Evolutionary conservation across 2,113 vertebrate species (phyloP).

Genomic region (Sceloporus tristichus): DNA sequence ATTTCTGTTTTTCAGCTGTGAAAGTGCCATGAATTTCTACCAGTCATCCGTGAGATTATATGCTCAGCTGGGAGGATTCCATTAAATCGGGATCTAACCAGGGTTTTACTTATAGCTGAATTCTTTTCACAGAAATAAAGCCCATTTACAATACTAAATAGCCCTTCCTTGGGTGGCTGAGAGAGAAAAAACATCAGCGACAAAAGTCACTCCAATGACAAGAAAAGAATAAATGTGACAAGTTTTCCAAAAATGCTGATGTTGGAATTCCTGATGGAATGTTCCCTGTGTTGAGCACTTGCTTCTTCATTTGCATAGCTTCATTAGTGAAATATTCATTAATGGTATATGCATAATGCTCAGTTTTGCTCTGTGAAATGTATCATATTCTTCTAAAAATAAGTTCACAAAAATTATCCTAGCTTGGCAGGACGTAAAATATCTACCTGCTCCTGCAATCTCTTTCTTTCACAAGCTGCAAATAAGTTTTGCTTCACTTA

Average conservation of each 20-base stretch:
- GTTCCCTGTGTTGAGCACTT: conserved; percentile 19
- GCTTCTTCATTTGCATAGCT: conserved; percentile 36
- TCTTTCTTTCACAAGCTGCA: conserved; percentile 37
- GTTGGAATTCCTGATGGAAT: neutral
- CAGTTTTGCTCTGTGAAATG: conserved; percentile 44
- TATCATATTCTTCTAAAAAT: conserved; percentile 53
- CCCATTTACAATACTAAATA: neutral
- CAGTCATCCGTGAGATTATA: conserved; percentile 6
- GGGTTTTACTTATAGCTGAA: neutral
- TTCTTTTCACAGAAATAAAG: neutral
- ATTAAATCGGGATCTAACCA: neutral
- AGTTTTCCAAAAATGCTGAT: neutral
- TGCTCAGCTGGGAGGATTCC: neutral
- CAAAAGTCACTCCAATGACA: neutral
- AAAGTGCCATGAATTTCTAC: neutral
- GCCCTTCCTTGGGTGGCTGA: neutral
- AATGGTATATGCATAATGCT: conserved; percentile 53
- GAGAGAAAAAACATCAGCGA: neutral
- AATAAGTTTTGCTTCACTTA: conserved; percentile 21
- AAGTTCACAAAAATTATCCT: conserved; percentile 34
- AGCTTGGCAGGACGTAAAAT: conserved; percentile 36
- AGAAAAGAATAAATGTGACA: neutral
- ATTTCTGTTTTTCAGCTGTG: neutral
- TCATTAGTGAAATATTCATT: conserved; percentile 50
- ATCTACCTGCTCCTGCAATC: conserved; percentile 39